These are phyloP conservation scores for Myotis myotis DNA, from an alignment of 2,797 vertebrate genomes.

Conservation along the genomic window DNA sequence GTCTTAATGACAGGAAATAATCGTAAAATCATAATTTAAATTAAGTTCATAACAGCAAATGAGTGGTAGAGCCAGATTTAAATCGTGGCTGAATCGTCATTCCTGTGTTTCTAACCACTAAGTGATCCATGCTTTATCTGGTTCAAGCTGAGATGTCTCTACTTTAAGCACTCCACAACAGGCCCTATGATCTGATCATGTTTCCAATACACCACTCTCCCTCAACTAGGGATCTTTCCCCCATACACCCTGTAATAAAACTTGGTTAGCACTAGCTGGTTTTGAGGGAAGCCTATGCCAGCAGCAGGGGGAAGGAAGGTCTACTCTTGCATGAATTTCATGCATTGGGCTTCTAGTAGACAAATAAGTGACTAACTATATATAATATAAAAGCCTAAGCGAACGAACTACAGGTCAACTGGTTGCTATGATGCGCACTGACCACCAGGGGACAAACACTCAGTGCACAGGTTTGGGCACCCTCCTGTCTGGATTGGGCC, in stretches of 20 bases:
- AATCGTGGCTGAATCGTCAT: background rate
- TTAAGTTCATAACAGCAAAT: constrained; percentile 18
- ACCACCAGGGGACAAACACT: no score
- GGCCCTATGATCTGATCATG: background rate
- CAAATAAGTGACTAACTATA: background rate
- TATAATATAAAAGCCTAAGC: no score
- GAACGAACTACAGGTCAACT: no score
- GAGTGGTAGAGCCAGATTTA: constrained; percentile 37
- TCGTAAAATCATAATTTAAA: constrained; percentile 14
- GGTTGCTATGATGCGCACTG: no score
- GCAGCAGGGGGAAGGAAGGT: no score
- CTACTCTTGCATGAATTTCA: no score
- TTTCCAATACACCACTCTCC: background rate
- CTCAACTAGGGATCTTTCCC: background rate
- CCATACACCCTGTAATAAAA: background rate
- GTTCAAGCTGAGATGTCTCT: constrained; percentile 24
- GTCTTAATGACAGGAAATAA: constrained; percentile 2
- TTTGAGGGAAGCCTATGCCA: no score
- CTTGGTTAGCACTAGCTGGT: background rate
- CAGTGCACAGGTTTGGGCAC: no score
- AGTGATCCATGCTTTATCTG: background rate
- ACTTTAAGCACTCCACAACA: background rate
- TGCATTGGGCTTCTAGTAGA: background rate
- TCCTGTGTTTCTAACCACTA: constrained; percentile 43
- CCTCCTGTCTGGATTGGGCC: no score